These are phyloP conservation scores for Corbicula japonica DNA, from an alignment of 2,888 invertebrate species.

Conservation along the genomic window DNA sequence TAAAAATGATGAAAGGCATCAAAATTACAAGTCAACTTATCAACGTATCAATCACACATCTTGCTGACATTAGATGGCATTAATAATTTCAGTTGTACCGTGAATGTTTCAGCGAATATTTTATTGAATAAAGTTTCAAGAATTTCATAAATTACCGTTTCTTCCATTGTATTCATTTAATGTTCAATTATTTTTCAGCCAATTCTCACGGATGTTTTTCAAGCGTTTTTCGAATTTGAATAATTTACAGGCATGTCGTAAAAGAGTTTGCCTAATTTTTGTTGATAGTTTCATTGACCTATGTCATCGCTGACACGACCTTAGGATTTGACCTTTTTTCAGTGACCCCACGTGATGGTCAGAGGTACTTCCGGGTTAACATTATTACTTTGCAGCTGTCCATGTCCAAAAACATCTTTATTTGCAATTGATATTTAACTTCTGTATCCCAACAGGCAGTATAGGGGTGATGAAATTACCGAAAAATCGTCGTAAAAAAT, in stretches of 20 bases:
- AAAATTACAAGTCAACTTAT: no score
- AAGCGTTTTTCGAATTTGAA: conserved; percentile 25
- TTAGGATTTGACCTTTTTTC: conserved; percentile 41
- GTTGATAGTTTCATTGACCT: conserved; percentile 67
- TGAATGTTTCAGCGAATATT: conserved; percentile 13
- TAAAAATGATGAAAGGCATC: background rate
- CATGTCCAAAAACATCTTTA: no score
- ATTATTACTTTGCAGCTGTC: conserved; percentile 32
- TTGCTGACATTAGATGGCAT: no score
- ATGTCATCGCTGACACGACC: conserved; percentile 68
- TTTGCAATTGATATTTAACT: no score
- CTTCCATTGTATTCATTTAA: conserved; percentile 33
- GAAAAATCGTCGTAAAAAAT: no score
- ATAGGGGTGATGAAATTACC: no score
- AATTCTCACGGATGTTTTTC: conserved; percentile 37
- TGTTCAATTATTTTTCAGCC: conserved; percentile 8
- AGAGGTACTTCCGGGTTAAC: conserved; percentile 63
- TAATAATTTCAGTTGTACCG: no score
- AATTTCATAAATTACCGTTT: conserved; percentile 32
- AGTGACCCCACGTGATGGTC: conserved; percentile 50
- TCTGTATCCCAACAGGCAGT: no score
- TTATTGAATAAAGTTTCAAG: no score
- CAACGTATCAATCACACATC: no score
- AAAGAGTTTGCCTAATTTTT: conserved; percentile 65
- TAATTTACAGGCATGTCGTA: conserved; percentile 51